Conservation (phyloP, 1,140 invertebrate species). For the Euwallacea fornicatus region DNA sequence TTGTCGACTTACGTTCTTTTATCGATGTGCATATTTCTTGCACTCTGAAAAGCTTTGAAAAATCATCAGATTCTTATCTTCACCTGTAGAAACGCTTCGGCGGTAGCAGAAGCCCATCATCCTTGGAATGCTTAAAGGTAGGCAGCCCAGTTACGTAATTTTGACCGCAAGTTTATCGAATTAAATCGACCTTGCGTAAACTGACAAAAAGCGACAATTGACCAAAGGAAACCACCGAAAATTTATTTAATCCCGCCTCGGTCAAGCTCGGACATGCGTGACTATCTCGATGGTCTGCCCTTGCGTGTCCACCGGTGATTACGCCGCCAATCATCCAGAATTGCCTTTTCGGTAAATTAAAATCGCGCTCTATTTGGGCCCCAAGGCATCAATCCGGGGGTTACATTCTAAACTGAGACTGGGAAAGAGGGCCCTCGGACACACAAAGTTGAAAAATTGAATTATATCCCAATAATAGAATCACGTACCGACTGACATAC, state of each 20-base stretch:
- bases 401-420: neutral
- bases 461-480: conserved; percentile 10
- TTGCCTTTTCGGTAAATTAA: conserved; percentile 14
- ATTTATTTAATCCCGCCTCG: neutral
- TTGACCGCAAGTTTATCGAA: too few relatives aligned
- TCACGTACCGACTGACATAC: conserved; percentile 5
- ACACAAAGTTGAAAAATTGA: conserved; percentile 7
- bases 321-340: conserved; percentile 2
- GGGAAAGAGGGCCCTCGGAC: neutral
- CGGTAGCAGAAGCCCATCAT: too few relatives aligned
- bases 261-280: conserved; percentile 8
- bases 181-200: too few relatives aligned
- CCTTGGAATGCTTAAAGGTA: too few relatives aligned
- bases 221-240: too few relatives aligned
- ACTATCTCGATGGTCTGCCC: neutral
- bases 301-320: conserved; percentile 9
- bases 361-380: neutral
- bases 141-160: too few relatives aligned
- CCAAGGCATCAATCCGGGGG: neutral
- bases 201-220: too few relatives aligned
- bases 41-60: too few relatives aligned
- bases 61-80: too few relatives aligned
- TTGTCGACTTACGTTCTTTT: too few relatives aligned
- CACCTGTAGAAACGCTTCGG: too few relatives aligned
- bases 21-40: too few relatives aligned